phyloP scores from a whole-genome alignment of 2,113 vertebrate genomes.

The Aptenodytes forsteri region DNA sequence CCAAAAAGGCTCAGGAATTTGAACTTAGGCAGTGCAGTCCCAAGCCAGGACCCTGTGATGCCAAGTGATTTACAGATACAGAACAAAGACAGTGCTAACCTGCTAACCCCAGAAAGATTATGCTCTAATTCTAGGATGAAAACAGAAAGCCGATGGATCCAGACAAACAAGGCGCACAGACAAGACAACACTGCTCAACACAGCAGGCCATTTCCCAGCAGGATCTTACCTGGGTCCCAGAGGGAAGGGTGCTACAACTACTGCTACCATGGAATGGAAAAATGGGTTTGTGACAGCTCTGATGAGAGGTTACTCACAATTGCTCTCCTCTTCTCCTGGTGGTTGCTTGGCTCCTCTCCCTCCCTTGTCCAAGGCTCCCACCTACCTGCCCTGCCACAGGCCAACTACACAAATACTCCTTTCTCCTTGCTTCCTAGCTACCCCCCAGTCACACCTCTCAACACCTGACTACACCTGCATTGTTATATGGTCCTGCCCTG shows the following conservation, averaged over 20 bases:
- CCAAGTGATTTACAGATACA: background rate
- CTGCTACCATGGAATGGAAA: slow-evolving; percentile 7
- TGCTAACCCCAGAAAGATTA: background rate
- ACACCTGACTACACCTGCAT: background rate
- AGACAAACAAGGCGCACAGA: slow-evolving; percentile 32
- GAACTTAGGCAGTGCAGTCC: background rate
- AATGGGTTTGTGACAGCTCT: background rate
- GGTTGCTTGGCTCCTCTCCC: background rate
- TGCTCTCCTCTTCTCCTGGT: slow-evolving; percentile 19
- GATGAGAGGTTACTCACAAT: slow-evolving; percentile 50
- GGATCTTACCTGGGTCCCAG: slow-evolving; percentile 47
- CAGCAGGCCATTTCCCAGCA: slow-evolving; percentile 30
- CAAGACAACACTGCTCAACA: slow-evolving; percentile 48
- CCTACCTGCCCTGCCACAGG: background rate
- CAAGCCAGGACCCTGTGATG: slow-evolving; percentile 13
- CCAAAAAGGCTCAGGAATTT: background rate
- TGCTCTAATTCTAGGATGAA: background rate
- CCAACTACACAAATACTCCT: background rate
- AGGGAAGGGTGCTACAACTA: slow-evolving; percentile 33
- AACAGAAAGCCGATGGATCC: slow-evolving; percentile 52
- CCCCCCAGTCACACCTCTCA: background rate
- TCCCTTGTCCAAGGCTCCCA: background rate
- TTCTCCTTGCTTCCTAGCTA: background rate
- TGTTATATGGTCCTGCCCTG: background rate
- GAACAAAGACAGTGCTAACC: background rate